Percentiles rank a stretch among this genome's conserved stretches.
Conservation (phyloP, 2,888 invertebrate species). For the Neoascia interrupta region DNA sequence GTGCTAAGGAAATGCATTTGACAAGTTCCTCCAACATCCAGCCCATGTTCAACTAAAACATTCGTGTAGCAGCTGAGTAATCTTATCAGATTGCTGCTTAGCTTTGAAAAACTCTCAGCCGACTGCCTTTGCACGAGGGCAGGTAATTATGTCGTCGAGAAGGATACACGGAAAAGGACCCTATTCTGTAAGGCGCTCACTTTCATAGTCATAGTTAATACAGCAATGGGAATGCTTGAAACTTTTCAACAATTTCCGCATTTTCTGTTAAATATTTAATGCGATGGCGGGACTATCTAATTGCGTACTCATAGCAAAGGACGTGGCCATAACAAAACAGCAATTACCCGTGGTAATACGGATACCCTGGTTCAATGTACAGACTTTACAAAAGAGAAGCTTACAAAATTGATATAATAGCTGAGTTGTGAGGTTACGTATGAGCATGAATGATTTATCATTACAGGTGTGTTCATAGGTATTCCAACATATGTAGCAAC, state of each 20-base stretch:
- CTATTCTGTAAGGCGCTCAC: too few relatives aligned
- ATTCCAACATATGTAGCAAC: too few relatives aligned
- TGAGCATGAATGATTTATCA: background rate
- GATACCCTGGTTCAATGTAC: background rate
- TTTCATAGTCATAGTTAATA: too few relatives aligned
- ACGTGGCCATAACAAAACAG: constrained; percentile 3
- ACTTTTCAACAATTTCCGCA: constrained; percentile 1
- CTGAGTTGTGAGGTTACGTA: background rate
- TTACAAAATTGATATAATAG: constrained; percentile 4
- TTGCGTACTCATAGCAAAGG: background rate
- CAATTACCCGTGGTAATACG: constrained; percentile 12
- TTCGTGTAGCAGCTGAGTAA: constrained; percentile 28
- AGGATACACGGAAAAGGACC: too few relatives aligned
- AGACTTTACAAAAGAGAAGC: background rate
- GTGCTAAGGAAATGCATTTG: constrained; percentile 38
- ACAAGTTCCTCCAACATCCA: constrained; percentile 1
- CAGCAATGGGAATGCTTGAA: constrained; percentile 9
- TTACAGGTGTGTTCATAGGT: background rate
- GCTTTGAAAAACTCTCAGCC: constrained; percentile 10
- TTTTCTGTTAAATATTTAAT: constrained; percentile 8
- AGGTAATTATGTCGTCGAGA: constrained; percentile 4
- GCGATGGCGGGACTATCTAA: background rate
- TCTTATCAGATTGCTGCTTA: constrained; percentile 19
- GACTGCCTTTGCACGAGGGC: background rate
- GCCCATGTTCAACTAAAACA: constrained; percentile 10